Evolutionary conservation across 1,140 invertebrate genomes (phyloP), one percentile per base, ranked within the genome.

Genomic region (Coenobita brevimanus): DNA sequence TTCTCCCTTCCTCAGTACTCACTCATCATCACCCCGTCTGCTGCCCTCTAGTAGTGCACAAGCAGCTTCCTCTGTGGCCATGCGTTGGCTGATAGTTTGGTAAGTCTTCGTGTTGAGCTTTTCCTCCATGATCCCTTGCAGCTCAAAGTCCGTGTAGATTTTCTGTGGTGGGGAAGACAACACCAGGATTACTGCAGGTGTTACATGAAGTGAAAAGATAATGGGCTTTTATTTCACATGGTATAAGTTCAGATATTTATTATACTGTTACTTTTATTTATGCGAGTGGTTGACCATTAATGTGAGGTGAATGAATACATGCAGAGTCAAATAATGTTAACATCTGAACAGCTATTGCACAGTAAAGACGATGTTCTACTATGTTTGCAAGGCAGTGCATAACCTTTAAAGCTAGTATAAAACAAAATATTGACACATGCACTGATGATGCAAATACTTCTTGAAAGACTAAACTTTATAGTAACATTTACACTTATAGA

Each of bases 101-200:
- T 99, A 99, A 91, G 96, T 96, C 94, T 99, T 99, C 67, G 96
- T 97, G 93, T 99, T 98, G n/a, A 99, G 93, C 93, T 98, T 97
- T 92, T 99, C 98, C 92, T 99, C 98, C 92, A 98, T 97, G 27
- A 99, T 98, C 88, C 99, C 98, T 94, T 99, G 98, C 80, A 99
- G 94, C 93, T 99, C 98, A 93, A 99, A 99, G 93, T 99, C 98
- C 30, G 97, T 97, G 93, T 99, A 99, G 92, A 99, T 95, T 97
- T 99, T 99, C 97, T 99, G 92, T 88, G 60, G 69, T 88, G 33
- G 86, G 33, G 46, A 69, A 94, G 92, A 94, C 36, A 73, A 50
- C 6, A 50, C 6, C 24, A n/a, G 57, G 15, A n/a, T 60, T 62
- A 84, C 73, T 82, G 67, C 62, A 71, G 21, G 43, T 17, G 62